Evolutionary conservation across 2,888 invertebrate species (phyloP).

Genomic region (Neoascia interrupta): DNA sequence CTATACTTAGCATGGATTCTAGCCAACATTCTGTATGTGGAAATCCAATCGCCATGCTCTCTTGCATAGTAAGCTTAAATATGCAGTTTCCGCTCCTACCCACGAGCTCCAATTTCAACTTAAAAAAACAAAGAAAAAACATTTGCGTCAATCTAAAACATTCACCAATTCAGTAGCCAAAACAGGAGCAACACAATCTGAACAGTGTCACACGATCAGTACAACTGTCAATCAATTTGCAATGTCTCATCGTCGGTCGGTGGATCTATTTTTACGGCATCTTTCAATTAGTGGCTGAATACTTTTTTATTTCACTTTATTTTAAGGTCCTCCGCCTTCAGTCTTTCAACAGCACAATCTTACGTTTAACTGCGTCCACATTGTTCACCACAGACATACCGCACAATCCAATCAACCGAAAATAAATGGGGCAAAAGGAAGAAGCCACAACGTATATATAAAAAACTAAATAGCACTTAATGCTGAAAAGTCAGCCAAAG

Average conservation of each 20-base stretch:
- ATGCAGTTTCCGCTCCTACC: no score
- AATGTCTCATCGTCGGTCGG: slow-evolving; percentile 42
- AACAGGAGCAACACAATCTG: slow-evolving; percentile 1
- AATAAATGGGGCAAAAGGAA: slow-evolving; percentile 1
- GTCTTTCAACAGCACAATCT: slow-evolving; percentile 1
- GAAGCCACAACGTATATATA: neutral
- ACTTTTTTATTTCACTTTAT: slow-evolving; percentile 4
- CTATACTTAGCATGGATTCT: no score
- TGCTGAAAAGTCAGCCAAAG: neutral
- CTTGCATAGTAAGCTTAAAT: no score
- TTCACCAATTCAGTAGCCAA: no score
- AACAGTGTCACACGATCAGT: slow-evolving; percentile 47
- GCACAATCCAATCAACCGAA: slow-evolving; percentile 3
- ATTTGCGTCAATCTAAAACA: no score
- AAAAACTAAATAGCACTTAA: slow-evolving; percentile 4
- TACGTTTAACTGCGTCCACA: slow-evolving; percentile 14
- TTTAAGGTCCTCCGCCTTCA: slow-evolving; percentile 16
- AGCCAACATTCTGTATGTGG: no score
- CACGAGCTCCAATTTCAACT: no score
- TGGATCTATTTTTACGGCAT: slow-evolving; percentile 40
- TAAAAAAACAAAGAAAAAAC: no score
- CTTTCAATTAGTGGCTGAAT: slow-evolving; percentile 58
- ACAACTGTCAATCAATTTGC: slow-evolving; percentile 54
- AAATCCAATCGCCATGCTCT: no score
- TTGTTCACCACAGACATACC: no score